phyloP scores from a whole-genome alignment of 1,140 invertebrate genomes.

The Mactra quadrangularis region DNA sequence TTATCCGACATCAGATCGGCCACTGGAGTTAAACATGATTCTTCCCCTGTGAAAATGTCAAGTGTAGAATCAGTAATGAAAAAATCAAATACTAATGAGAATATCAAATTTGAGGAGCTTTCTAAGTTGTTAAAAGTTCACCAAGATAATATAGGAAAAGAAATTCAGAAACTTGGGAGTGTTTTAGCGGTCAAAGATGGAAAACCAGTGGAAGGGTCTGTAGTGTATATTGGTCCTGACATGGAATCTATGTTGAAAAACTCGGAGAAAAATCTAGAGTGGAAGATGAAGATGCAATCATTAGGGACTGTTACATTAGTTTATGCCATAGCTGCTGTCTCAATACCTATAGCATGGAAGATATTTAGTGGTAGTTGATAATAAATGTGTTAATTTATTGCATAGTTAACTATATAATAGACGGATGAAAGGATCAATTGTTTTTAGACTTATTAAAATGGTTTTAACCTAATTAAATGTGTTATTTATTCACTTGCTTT shows the following conservation, averaged over 20 bases:
- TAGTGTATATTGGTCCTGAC: slow-evolving; percentile 81
- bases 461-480: too few species aligned
- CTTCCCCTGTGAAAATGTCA: not conserved
- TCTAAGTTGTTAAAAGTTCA: slow-evolving; percentile 69
- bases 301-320: slow-evolving; percentile 75
- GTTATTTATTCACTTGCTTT: too few species aligned
- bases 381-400: slow-evolving; percentile 4
- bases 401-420: not conserved
- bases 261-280: slow-evolving; percentile 78
- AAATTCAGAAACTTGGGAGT: slow-evolving; percentile 68
- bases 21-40: not conserved
- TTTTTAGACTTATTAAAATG: too few species aligned
- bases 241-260: slow-evolving; percentile 73
- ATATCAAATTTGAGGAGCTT: slow-evolving; percentile 71
- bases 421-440: too few species aligned
- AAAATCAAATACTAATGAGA: slow-evolving; percentile 42
- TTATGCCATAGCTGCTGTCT: slow-evolving; percentile 75
- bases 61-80: not conserved
- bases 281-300: slow-evolving; percentile 79
- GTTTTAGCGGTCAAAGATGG: slow-evolving; percentile 56
- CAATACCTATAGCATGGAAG: slow-evolving; percentile 76
- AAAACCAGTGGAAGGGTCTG: slow-evolving; percentile 32
- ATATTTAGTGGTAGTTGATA: slow-evolving; percentile 71
- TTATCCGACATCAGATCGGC: slow-evolving; percentile 66
- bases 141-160: slow-evolving; percentile 60